These are phyloP conservation scores for Salvelinus alpinus DNA, from an alignment of 2,113 vertebrate genomes.

Conservation along the genomic window DNA sequence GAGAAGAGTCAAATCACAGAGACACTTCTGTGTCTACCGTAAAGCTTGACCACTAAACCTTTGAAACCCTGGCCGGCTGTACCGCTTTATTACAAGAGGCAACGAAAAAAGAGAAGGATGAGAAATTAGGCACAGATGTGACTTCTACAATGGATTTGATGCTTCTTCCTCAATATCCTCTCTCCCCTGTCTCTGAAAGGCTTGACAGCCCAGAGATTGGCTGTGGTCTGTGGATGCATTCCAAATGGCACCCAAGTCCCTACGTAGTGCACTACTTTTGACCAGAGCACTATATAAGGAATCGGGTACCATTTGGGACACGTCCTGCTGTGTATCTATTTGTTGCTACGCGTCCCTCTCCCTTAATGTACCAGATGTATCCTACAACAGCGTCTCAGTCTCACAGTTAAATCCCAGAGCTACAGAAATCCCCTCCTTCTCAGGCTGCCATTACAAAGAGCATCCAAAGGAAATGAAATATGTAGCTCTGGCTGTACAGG, in stretches of 20 bases:
- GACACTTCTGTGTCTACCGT: not conserved
- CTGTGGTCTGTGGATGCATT: not conserved
- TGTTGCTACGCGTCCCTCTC: not conserved
- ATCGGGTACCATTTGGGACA: too few species aligned
- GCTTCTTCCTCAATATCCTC: conserved; percentile 5
- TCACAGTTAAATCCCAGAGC: not conserved
- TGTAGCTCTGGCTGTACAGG: conserved; percentile 2
- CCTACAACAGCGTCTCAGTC: not conserved
- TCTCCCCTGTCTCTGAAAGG: conserved; percentile 17
- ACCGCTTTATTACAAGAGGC: not conserved
- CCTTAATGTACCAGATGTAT: conserved; percentile 11
- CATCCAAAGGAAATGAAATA: not conserved
- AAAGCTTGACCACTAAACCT: not conserved
- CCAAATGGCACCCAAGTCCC: too few species aligned
- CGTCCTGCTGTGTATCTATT: not conserved
- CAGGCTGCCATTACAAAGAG: not conserved
- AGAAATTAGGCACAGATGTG: not conserved
- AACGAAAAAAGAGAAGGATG: not conserved
- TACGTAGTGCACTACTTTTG: too few species aligned
- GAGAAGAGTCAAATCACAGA: not conserved
- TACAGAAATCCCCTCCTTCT: not conserved
- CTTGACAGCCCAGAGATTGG: not conserved
- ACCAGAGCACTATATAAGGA: too few species aligned
- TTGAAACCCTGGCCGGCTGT: not conserved
- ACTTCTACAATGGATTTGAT: not conserved